Evolutionary conservation across 2,113 vertebrate species (phyloP).

Genomic region (Sylvilagus bachmani): DNA sequence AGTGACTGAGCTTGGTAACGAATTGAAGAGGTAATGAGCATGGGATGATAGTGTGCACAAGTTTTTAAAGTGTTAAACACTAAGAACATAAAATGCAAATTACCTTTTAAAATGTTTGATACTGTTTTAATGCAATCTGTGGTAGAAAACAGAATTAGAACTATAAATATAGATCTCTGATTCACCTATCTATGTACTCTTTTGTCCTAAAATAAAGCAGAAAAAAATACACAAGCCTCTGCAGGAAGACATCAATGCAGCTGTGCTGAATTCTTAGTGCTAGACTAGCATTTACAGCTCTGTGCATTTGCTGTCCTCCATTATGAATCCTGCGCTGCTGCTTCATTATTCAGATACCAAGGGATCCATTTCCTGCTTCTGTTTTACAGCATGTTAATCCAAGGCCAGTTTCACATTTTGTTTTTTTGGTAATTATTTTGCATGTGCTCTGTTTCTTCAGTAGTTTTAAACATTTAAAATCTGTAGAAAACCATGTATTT

Average conservation of each 20-base stretch:
- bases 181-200: constrained; percentile 61
- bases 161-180: constrained; percentile 57
- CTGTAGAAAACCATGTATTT: not conserved
- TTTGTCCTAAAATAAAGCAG: constrained; percentile 64
- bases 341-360: constrained; percentile 67
- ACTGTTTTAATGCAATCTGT: constrained; percentile 31
- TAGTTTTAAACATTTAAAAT: constrained; percentile 60
- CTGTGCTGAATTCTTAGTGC: constrained; percentile 8
- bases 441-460: constrained; percentile 1
- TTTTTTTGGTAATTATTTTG: constrained; percentile 30
- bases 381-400: constrained; percentile 11
- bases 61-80: not conserved
- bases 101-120: constrained; percentile 38
- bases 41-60: not conserved
- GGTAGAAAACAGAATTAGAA: constrained; percentile 47
- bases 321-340: constrained; percentile 5
- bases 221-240: not conserved
- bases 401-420: not conserved
- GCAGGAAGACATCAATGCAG: constrained; percentile 55
- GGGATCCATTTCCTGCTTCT: constrained; percentile 2
- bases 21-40: not conserved
- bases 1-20: not conserved
- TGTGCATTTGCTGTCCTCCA: constrained; percentile 13
- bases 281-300: constrained; percentile 32
- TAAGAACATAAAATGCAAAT: constrained; percentile 53